Evolutionary conservation across 2,113 vertebrate species (phyloP), one percentile per base, ranked within the genome.

Genomic region (Garra rufa): DNA sequence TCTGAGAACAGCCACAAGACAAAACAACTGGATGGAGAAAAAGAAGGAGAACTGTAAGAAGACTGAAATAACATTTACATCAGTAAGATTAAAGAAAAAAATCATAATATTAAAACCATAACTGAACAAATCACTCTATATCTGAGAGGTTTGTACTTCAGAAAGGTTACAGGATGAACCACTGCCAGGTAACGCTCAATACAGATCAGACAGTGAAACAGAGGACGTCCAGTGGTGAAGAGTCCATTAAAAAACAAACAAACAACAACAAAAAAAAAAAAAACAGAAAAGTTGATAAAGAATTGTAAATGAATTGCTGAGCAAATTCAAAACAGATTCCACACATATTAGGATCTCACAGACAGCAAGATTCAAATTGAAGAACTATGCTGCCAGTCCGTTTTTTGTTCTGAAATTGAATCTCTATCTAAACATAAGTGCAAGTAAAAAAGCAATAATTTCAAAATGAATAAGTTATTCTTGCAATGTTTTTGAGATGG

Each of bases 81-180:
- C 2, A 26, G 7, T 3, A 6, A 46, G 1, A 34, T 1, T 34
- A 19, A 19, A 28, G 52, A 55, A 19, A 6, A 10, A 46, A 46
- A 11, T 46, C 44, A 28, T 9, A 26, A 74, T 14, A 46, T 11
- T 28, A 14, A 87, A 24, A 44, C 73, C 17, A 76, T 38, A 84
- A 59, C 71, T 30, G 15, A 75, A 13, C 76, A 84, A 21, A 11
- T 8, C 9, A 84, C 34, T 59, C 38, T 84, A 6, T 75, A 83
- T 73, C 81, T 73, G 57, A 61, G 57, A 61, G 24, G 57, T 61
- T 61, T 61, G 57, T 2, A 61, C 57, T 28, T 61, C 24, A 61
- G 57, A 61, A 61, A 61, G 57, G 57, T 26, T 61, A 61, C 57
- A 61, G 57, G 57, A 26, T 28, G 57, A 61, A 26, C 24, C 57